Conservation (phyloP, 2,113 vertebrate genomes). For the Phylloscopus trochilus region DNA sequence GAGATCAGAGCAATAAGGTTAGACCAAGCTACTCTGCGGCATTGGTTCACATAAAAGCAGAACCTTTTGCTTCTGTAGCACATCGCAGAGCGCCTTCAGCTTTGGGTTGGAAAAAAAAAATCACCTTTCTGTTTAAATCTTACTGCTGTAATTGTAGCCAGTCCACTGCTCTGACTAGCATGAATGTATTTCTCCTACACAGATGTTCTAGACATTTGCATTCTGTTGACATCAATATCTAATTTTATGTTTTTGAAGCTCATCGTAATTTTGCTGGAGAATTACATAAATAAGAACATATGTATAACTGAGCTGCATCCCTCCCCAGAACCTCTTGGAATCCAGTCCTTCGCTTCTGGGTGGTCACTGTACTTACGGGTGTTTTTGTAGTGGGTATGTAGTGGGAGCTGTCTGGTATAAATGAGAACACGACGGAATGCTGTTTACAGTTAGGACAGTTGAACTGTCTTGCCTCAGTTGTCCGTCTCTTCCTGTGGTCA, state of each 20-base stretch:
- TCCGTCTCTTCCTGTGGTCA: conserved; percentile 1
- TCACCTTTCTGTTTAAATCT: not conserved
- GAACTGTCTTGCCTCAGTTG: not conserved
- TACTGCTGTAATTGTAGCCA: not conserved
- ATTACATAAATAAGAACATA: conserved; percentile 67
- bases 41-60: not conserved
- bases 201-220: conserved; percentile 53
- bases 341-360: conserved; percentile 66
- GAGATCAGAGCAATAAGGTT: not conserved
- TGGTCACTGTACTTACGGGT: conserved; percentile 51
- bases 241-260: conserved; percentile 54
- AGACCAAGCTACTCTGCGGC: not conserved
- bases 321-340: conserved; percentile 25
- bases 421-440: conserved; percentile 35
- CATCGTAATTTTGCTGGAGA: conserved; percentile 45
- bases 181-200: not conserved
- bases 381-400: conserved; percentile 30
- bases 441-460: conserved; percentile 43
- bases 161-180: not conserved
- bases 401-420: conserved; percentile 6
- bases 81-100: not conserved
- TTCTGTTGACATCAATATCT: conserved; percentile 47
- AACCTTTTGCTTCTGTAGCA: not conserved
- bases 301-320: conserved; percentile 50
- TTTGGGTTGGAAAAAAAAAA: not conserved